phyloP scores from a whole-genome alignment of 1,140 invertebrate genomes.

The Tetraneura akinire region DNA sequence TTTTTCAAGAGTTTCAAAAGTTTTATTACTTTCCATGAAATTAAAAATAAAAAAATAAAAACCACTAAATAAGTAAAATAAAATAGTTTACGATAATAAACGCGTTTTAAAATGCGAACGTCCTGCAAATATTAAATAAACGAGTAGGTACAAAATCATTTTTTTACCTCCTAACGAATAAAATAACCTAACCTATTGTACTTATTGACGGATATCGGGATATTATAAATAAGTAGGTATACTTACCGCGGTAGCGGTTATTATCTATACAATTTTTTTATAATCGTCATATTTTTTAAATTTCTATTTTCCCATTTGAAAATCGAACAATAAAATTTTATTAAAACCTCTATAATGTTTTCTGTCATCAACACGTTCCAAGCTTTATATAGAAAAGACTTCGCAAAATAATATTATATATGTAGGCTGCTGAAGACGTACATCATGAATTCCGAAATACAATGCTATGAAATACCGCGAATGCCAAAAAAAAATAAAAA shows the following conservation, averaged over 20 bases:
- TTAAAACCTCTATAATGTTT: conserved; percentile 18
- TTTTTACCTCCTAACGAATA: too few species aligned
- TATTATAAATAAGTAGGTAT: too few species aligned
- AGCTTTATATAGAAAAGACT: conserved; percentile 7
- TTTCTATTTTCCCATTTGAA: not conserved
- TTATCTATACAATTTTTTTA: not conserved
- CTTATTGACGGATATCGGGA: too few species aligned
- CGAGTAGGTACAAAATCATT: too few species aligned
- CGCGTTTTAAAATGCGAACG: too few species aligned
- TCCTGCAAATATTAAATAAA: too few species aligned
- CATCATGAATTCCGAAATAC: conserved; percentile 23
- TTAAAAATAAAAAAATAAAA: not conserved
- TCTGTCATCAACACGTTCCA: conserved; percentile 15
- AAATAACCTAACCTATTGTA: too few species aligned
- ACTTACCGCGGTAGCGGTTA: too few species aligned
- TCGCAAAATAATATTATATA: not conserved
- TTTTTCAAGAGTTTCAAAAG: not conserved
- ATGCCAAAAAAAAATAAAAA: conserved; percentile 44
- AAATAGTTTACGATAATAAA: not conserved
- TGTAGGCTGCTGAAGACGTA: not conserved
- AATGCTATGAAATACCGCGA: conserved; percentile 24
- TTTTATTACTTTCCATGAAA: conserved; percentile 4
- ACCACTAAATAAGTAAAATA: not conserved
- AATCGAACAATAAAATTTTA: not conserved
- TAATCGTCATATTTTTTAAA: not conserved